These are phyloP conservation scores for Avahi laniger DNA, from an alignment of 2,797 vertebrate species.

Conservation along the genomic window DNA sequence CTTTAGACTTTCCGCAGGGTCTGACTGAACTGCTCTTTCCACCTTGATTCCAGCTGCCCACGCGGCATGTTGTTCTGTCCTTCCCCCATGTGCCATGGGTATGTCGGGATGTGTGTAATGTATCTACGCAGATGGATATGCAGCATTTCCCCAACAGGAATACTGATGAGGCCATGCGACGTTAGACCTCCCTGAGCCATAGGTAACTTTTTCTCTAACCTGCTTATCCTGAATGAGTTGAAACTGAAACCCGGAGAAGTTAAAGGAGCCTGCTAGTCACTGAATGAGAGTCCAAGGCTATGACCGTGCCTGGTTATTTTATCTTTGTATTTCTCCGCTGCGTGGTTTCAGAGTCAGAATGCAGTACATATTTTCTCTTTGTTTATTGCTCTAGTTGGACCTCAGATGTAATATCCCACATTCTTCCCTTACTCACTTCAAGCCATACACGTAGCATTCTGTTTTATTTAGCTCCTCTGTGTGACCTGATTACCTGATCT, in stretches of 20 bases:
- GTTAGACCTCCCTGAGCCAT: background rate
- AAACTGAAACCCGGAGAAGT: background rate
- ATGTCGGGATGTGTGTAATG: background rate
- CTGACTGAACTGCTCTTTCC: background rate
- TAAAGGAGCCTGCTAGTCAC: background rate
- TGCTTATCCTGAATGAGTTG: background rate
- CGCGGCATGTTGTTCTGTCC: background rate
- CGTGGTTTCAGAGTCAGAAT: background rate
- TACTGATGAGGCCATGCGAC: background rate
- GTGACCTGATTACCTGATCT: background rate
- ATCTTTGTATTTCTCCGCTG: background rate
- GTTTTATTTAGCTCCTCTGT: background rate
- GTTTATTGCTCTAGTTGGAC: background rate
- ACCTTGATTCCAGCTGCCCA: background rate
- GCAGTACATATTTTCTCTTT: background rate
- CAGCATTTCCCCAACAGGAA: background rate
- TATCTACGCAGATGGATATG: background rate
- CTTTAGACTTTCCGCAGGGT: background rate
- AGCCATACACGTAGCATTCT: background rate
- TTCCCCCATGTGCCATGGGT: background rate
- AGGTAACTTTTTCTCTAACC: background rate
- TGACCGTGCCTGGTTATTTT: background rate
- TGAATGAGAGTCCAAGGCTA: background rate
- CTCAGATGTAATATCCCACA: background rate
- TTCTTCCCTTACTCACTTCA: background rate